phyloP scores from a whole-genome alignment of 2,888 invertebrate species.

The Linyphia triangularis region DNA sequence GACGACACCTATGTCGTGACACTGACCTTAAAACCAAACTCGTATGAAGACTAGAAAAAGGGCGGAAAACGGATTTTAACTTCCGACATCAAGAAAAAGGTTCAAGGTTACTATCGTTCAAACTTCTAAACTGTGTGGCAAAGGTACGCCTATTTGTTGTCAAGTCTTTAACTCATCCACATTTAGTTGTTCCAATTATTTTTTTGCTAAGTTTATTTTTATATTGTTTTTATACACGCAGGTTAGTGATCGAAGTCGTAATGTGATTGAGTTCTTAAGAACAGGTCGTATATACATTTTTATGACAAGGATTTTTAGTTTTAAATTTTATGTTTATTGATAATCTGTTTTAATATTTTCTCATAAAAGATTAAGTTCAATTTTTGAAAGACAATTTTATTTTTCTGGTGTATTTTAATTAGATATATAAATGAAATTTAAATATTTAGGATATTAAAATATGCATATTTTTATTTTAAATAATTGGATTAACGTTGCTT shows the following conservation, averaged over 20 bases:
- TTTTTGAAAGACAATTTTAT: no score
- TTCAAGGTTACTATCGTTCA: conserved; percentile 62
- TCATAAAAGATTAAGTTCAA: no score
- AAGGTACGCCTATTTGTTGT: conserved; percentile 26
- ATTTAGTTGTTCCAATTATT: neutral
- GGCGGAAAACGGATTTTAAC: conserved; percentile 60
- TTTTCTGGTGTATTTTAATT: no score
- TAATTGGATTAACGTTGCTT: no score
- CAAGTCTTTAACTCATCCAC: neutral
- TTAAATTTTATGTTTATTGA: no score
- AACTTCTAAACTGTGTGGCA: conserved; percentile 2
- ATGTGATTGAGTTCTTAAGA: neutral
- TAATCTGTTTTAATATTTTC: no score
- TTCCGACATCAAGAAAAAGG: conserved; percentile 58
- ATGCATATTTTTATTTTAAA: no score
- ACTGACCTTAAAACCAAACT: conserved; percentile 63
- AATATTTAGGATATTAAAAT: no score
- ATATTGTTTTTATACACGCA: neutral
- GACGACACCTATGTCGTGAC: conserved; percentile 62
- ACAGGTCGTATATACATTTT: no score
- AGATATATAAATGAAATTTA: no score
- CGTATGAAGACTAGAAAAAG: conserved; percentile 36
- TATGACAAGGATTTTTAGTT: no score
- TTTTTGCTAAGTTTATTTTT: neutral
- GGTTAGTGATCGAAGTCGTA: neutral